phyloP scores from a whole-genome alignment of 2,113 vertebrate genomes.

The Callipepla californica region DNA sequence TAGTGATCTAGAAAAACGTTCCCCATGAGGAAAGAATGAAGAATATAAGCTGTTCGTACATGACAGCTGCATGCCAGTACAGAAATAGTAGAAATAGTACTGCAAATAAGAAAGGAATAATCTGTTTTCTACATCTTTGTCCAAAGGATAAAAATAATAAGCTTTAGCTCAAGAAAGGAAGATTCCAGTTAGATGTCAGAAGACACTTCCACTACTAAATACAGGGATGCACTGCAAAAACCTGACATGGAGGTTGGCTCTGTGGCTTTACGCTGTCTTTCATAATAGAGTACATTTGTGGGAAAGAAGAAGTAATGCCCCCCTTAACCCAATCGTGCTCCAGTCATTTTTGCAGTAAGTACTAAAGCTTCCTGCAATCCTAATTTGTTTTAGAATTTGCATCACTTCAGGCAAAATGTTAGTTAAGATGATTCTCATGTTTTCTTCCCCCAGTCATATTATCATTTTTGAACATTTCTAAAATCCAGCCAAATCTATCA shows the following conservation, averaged over 20 bases:
- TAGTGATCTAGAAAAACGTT: neutral
- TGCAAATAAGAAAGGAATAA: neutral
- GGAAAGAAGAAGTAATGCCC: neutral
- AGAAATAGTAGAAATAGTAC: neutral
- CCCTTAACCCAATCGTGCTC: neutral
- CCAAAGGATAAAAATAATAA: neutral
- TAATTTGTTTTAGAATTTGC: neutral
- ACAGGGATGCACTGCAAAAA: neutral
- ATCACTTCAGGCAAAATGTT: neutral
- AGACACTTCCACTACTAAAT: neutral
- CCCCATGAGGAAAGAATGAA: neutral
- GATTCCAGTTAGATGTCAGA: neutral
- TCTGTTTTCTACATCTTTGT: neutral
- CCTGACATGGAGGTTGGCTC: no score
- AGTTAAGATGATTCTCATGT: neutral
- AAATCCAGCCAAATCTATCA: neutral
- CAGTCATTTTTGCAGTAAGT: neutral
- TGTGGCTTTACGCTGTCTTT: neutral
- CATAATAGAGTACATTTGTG: neutral
- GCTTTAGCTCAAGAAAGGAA: neutral
- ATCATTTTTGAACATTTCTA: neutral
- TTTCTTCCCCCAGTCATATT: neutral
- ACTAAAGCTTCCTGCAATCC: neutral
- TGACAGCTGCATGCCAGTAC: neutral
- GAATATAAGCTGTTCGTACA: neutral